Conservation (phyloP, 2,113 vertebrate genomes). For the Chrysemys picta region DNA sequence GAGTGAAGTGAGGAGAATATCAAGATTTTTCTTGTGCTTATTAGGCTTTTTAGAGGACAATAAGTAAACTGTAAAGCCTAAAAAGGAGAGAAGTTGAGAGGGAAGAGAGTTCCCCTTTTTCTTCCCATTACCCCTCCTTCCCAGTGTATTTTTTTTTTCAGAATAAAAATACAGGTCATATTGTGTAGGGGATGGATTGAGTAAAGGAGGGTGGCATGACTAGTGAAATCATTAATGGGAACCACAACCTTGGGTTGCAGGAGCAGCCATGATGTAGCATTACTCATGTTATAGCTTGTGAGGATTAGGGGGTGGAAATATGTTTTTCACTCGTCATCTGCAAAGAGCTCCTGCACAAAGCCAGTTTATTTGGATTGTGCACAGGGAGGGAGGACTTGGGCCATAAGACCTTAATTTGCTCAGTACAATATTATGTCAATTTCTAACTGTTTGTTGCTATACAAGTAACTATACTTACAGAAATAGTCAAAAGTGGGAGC, state of each 20-base stretch:
- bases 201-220: background rate
- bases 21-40: too few relatives aligned
- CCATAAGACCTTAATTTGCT: background rate
- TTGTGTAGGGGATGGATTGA: background rate
- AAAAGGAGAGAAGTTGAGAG: too few relatives aligned
- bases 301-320: background rate
- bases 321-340: background rate
- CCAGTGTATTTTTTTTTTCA: too few relatives aligned
- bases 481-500: background rate
- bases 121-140: too few relatives aligned
- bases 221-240: background rate
- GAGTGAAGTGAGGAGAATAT: too few relatives aligned
- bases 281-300: background rate
- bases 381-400: background rate
- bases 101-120: too few relatives aligned
- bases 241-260: background rate
- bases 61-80: too few relatives aligned
- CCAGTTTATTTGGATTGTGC: background rate
- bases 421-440: too few relatives aligned
- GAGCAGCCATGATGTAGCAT: too few relatives aligned
- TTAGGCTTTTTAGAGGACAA: too few relatives aligned
- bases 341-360: background rate
- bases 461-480: background rate
- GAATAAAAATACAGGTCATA: too few relatives aligned
- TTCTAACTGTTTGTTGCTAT: background rate